Percentiles rank a stretch among this genome's conserved stretches.
These are phyloP conservation scores for Rhimphoctona megacephalus DNA, from an alignment of 2,888 invertebrate genomes.

Conservation along the genomic window DNA sequence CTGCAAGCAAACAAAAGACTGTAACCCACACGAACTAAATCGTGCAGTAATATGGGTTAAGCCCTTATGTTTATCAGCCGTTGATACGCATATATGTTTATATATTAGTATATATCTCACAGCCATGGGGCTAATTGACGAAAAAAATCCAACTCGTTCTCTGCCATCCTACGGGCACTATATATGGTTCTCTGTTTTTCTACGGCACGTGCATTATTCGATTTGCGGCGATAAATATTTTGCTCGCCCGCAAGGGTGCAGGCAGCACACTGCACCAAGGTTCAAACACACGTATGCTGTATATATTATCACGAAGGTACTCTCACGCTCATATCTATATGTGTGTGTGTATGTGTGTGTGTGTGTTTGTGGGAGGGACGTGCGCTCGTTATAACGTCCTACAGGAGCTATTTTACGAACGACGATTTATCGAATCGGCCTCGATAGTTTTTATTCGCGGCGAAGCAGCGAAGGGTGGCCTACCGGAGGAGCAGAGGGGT, in stretches of 20 bases:
- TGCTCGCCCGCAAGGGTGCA: conserved; percentile 35
- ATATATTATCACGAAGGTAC: not conserved
- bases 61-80: not conserved
- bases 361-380: conserved; percentile 16
- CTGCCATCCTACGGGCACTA: not conserved
- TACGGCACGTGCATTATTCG: conserved; percentile 75
- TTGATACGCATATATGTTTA: not conserved
- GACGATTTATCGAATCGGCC: conserved; percentile 72
- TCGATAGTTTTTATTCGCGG: conserved; percentile 60
- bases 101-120: conserved; percentile 9
- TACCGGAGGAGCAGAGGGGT: conserved; percentile 11
- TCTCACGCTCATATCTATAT: not conserved
- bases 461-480: conserved; percentile 19
- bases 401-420: conserved; percentile 64
- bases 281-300: conserved; percentile 20
- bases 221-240: conserved; percentile 77
- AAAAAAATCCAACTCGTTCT: conserved; percentile 54
- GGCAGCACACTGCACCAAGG: conserved; percentile 20
- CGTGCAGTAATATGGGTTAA: not conserved
- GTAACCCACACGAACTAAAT: not conserved
- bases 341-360: conserved; percentile 4
- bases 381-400: conserved; percentile 49
- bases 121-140: conserved; percentile 57
- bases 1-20: not conserved
- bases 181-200: conserved; percentile 55